Base-by-base conservation (phyloP, 2,113 vertebrate species). In the Proteles cristata region DNA sequence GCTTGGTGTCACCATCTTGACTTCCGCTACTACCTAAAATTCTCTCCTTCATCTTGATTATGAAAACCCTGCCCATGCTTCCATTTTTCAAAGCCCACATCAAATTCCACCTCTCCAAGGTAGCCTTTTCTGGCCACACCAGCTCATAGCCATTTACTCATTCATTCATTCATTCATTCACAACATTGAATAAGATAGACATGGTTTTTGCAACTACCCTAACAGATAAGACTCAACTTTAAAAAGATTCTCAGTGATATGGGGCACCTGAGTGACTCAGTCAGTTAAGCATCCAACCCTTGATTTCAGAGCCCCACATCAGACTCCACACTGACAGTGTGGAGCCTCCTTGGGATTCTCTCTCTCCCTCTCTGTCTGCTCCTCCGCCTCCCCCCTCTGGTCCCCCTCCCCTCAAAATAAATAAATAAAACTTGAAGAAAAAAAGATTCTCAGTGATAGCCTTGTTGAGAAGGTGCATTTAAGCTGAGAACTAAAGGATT, bases 1-100 rank as follows among this genome's bases (percentile, higher is more conserved):
- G 5, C 33, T 53, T 91, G 33, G 73, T 8, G 71, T 94, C 68
- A 39, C 86, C 23, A 94, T 50, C 31, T 91, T 71, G 31, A 63
- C 35, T 83, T 89, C n/a, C 92, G 50, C 39, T 63, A 77, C 50
- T 85, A 43, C 61, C 33, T 43, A 7, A n/a, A 96, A 90, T 93
- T 86, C 5, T 96, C 48, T 93, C 12, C 45, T 93, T 85, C 66
- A 28, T 84, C 65, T 93, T 87, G 73, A 97, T 89, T 85, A 71
- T 77, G 9, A 95, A 83, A 97, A 79, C 89, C 28, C 66, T 81
- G 26, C 66, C 25, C 35, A 31, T 77, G 6, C 2, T 89, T 93
- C n/a, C 43, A 90, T 80, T 88, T 86, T 98, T 76, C 43, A 85
- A 94, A 95, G 48, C 21, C 11, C 8, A 90, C 19, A 80, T 90